Base-by-base conservation (phyloP, 2,888 invertebrate genomes). In the Acanthosoma haemorrhoidale region DNA sequence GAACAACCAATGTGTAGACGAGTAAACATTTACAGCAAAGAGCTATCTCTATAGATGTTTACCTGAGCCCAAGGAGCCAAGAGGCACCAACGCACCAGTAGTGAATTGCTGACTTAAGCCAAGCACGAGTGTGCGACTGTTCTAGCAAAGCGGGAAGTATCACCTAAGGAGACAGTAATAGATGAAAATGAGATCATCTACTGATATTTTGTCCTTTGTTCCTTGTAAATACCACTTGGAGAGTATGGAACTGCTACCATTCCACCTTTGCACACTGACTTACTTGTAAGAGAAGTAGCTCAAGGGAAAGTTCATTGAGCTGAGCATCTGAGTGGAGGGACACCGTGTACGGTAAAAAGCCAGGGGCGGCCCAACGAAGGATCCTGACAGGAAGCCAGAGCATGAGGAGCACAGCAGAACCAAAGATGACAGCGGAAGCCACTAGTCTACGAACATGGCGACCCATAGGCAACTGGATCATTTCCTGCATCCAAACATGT, bases 401-500 rank as follows among this genome's bases (percentile, higher is more conserved):
- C 91, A 98, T 96, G 51, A 99, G 85, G 38, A 99, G 83, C 2
- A 99, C 96, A 0, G 94, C 94, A 1, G 94, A 94, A 18, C 97
- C 98, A 81, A 99, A 98, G 76, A 95, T 91, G 78, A 97, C 92
- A 15, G 95, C 92, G 0, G 97, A 97, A 0, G 94, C 92, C 16
- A 97, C 86, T 59, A 98, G 85, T 36, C 98, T 87, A 11, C 96
- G 86, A 16, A 94, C 87, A 79, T 99, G 98, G 43, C 91, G 86
- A 77, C 94, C 82, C 39, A 98, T 94, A 2, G 98, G 94, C 34
- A 96, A 83, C 79, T 98, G 97, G 75, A 99, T 98, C 98, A 99
- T 98, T 87, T 93, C 90, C 86, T 95, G 78, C 0, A 79, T n/a
- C n/a, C n/a, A n/a, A n/a, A n/a, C n/a, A n/a, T n/a, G n/a, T n/a